Conservation (phyloP, 2,888 invertebrate genomes). For the Cephonodes hylas region DNA sequence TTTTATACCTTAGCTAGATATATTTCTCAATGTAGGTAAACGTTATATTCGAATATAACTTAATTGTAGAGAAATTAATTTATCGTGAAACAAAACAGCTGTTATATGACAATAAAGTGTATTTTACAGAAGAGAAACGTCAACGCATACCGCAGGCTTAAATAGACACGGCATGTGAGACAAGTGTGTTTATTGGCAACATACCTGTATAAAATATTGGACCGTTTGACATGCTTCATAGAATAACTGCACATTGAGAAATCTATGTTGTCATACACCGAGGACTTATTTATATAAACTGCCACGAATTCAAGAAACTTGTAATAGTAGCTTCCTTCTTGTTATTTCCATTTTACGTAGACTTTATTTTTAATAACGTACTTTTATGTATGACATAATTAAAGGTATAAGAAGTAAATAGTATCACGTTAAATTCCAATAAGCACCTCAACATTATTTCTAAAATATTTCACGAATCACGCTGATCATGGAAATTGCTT, state of each 20-base stretch:
- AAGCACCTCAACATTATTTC: background rate
- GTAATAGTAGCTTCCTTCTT: conserved; percentile 30
- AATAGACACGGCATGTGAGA: background rate
- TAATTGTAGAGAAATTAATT: conserved; percentile 14
- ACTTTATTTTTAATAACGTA: conserved; percentile 37
- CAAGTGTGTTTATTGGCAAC: background rate
- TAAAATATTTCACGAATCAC: no score
- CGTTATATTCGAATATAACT: conserved; percentile 32
- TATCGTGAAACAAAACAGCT: conserved; percentile 31
- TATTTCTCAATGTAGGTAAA: conserved; percentile 46
- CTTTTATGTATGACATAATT: background rate
- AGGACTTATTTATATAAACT: conserved; percentile 12
- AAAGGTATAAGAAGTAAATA: background rate
- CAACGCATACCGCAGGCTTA: background rate
- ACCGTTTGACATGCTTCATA: background rate
- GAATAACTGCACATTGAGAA: background rate
- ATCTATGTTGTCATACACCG: background rate
- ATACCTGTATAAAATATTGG: background rate
- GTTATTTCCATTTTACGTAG: conserved; percentile 45
- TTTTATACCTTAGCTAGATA: conserved; percentile 35
- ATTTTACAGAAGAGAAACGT: background rate
- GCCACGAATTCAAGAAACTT: background rate
- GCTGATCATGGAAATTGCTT: no score
- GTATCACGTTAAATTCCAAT: background rate
- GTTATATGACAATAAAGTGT: conserved; percentile 42